Evolutionary conservation across 1,140 invertebrate species (phyloP).

Genomic region (Neocloeon triangulifer): DNA sequence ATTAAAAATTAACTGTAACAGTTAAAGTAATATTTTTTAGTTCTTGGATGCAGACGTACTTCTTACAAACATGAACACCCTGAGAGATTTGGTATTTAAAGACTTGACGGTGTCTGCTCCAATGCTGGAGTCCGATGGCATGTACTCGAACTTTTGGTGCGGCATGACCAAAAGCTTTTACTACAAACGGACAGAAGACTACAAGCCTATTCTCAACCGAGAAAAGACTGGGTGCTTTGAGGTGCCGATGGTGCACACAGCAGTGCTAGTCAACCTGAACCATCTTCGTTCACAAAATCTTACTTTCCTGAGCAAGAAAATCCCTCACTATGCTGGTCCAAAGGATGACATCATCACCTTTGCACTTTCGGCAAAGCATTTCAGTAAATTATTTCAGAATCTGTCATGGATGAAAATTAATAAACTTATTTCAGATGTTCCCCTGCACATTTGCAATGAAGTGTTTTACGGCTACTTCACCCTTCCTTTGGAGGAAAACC

Average conservation of each 20-base stretch:
- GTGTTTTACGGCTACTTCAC: constrained; percentile 60
- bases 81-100: constrained; percentile 43
- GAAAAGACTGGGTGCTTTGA: constrained; percentile 49
- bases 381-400: constrained; percentile 24
- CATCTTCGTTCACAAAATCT: constrained; percentile 32
- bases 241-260: constrained; percentile 85
- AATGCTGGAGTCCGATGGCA: constrained; percentile 60
- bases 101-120: constrained; percentile 47
- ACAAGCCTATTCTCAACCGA: constrained; percentile 53
- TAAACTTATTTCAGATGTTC: constrained; percentile 31
- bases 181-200: constrained; percentile 69
- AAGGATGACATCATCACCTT: constrained; percentile 89
- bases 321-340: constrained; percentile 45
- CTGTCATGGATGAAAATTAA: too few species aligned
- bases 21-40: constrained; percentile 22
- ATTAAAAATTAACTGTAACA: too few species aligned
- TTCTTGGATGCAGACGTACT: constrained; percentile 79
- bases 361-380: constrained; percentile 56
- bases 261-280: constrained; percentile 60
- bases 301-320: constrained; percentile 45
- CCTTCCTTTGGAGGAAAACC: constrained; percentile 49
- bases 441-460: constrained; percentile 62
- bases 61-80: constrained; percentile 42
- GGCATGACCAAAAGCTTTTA: constrained; percentile 76
- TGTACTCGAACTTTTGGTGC: constrained; percentile 93